Evolutionary conservation across 2,888 invertebrate genomes (phyloP), one percentile per base, ranked within the genome.

Genomic region (Matsumyia berberina): DNA sequence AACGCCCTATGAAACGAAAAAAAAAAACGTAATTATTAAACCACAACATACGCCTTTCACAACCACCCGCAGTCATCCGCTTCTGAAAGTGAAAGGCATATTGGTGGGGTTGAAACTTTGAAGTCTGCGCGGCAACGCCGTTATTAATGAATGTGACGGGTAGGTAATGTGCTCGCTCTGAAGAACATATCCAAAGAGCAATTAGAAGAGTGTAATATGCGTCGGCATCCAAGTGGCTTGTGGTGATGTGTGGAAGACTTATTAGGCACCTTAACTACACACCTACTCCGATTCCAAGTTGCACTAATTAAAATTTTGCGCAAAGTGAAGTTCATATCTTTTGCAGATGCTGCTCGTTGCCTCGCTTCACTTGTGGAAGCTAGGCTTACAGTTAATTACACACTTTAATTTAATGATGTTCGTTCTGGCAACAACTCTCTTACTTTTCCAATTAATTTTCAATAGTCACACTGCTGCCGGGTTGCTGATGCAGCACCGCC

Each of bases 401-500:
- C 80, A 76, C 62, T 81, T 76, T 81, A 81, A 67, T 76, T 60
- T 81, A 76, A 81, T 81, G 69, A 76, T 55, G 74, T 81, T 81
- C 76, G 62, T 67, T 62, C 37, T 81, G 51, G 60, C 80, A 76
- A 44, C 80, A 81, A 55, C 74, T 67, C 67, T 76, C 55, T 60
- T 69, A 80, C 74, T 76, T 81, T 81, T 81, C 80, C 80, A 81
- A 81, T 81, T 81, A 81, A 81, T 81, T 81, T 46, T 76, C 76
- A 73, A 79, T 79, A 79, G 66, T 66, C 15, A 15, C 17, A 29
- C 37, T 55, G 62, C 46, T 46, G 55, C n/a, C 9, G 17, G 29
- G 11, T 24, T 15, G 11, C 12, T 11, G 49, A 19, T 53, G 37
- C n/a, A n/a, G 15, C 46, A 58, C 12, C 12, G 19, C 17, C 44